Percentiles rank a stretch among this genome's conserved stretches.
Evolutionary conservation across 1,140 invertebrate genomes (phyloP).

Genomic region (Pectinophora gossypiella): DNA sequence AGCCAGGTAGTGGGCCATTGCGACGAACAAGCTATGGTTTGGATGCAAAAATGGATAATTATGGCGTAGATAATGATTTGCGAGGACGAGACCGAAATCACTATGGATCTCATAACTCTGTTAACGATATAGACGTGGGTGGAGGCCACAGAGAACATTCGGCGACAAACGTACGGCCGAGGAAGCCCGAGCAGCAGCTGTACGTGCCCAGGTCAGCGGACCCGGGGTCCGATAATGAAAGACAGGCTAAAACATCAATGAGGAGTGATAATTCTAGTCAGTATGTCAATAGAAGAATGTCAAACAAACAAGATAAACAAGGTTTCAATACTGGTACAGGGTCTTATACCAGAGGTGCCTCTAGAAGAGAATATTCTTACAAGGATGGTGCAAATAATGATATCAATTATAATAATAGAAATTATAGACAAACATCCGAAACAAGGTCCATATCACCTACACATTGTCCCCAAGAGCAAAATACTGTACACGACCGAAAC

Average conservation of each 20-base stretch:
- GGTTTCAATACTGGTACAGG: slow-evolving; percentile 35
- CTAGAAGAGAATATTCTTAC: slow-evolving; percentile 42
- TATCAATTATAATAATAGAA: slow-evolving; percentile 59
- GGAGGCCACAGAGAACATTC: slow-evolving; percentile 32
- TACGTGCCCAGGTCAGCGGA: slow-evolving; percentile 56
- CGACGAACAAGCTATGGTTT: slow-evolving; percentile 66
- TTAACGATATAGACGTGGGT: slow-evolving; percentile 48
- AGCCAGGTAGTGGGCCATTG: slow-evolving; percentile 70
- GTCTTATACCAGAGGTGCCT: slow-evolving; percentile 41
- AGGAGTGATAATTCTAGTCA: slow-evolving; percentile 67
- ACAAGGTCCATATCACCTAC: slow-evolving; percentile 65
- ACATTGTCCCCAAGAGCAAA: slow-evolving; percentile 43
- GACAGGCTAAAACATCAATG: slow-evolving; percentile 35
- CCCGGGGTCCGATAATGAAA: slow-evolving; percentile 41
- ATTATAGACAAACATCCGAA: slow-evolving; percentile 63
- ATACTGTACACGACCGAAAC: slow-evolving; percentile 45
- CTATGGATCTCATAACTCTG: slow-evolving; percentile 60
- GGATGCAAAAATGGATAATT: slow-evolving; percentile 59
- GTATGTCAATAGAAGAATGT: slow-evolving; percentile 47
- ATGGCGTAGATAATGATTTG: slow-evolving; percentile 44
- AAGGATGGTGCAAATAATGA: slow-evolving; percentile 49
- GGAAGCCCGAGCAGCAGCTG: slow-evolving; percentile 67
- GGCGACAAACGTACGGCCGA: slow-evolving; percentile 36
- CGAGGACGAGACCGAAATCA: slow-evolving; percentile 42
- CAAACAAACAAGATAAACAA: slow-evolving; percentile 49